Conservation (phyloP, 2,113 vertebrate species). For the Chionodraco myersi region DNA sequence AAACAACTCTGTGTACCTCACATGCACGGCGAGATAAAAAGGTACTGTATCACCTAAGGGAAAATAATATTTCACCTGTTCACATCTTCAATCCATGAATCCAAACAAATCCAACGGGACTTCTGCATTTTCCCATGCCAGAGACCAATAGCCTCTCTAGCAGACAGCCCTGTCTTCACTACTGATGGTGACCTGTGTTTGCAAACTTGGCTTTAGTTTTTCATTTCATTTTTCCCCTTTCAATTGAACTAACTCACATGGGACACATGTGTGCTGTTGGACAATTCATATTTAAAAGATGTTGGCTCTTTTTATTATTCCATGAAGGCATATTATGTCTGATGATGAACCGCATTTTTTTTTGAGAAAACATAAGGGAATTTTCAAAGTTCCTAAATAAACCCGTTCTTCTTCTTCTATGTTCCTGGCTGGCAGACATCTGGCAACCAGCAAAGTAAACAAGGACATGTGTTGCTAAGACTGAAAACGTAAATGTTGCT, state of each 20-base stretch:
- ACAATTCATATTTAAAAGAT: not conserved
- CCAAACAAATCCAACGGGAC: too few species aligned
- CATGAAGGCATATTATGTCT: not conserved
- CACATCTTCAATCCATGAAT: too few species aligned
- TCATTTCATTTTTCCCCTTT: too few species aligned
- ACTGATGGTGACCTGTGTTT: too few species aligned
- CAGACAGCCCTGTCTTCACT: too few species aligned
- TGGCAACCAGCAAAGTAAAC: not conserved
- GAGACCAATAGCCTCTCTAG: too few species aligned
- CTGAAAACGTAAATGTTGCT: not conserved
- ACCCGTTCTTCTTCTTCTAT: not conserved
- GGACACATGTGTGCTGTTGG: not conserved
- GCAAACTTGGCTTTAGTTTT: not conserved
- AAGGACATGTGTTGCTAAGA: not conserved
- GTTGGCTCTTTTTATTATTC: not conserved
- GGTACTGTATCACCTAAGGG: too few species aligned
- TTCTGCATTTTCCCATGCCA: too few species aligned
- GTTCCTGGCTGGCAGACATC: not conserved
- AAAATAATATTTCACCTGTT: too few species aligned
- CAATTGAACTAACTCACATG: not conserved
- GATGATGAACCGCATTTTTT: not conserved
- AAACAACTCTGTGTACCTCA: too few species aligned
- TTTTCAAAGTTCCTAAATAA: not conserved
- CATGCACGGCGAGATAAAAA: too few species aligned
- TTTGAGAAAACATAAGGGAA: not conserved